Base-by-base conservation (phyloP, 2,888 invertebrate species). In the Pristionchus mayeri region DNA sequence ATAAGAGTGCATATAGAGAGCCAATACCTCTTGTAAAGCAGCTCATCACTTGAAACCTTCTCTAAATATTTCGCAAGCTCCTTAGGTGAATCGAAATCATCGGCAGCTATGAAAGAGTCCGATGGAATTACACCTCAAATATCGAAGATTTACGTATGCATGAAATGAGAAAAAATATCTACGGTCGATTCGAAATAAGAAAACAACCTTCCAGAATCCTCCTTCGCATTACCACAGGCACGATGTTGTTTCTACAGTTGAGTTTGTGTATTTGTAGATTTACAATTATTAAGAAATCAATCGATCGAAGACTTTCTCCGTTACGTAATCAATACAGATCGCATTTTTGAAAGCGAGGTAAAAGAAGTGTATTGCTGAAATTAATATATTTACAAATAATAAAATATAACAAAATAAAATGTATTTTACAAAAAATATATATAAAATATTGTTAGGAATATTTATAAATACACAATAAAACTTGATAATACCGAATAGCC, bases 281-380 rank as follows among this genome's bases (percentile, higher is more conserved):
- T 16, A 2, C 18, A 63, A 2, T 34, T 2, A 34, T 63, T 18
- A 34, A 18, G 18, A 63, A 30, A 18, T 16, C 21, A 63, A 37
- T 63, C 63, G 63, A 63, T 63, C 34, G 63, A 63, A 63, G 7
- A 63, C 13, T 63, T 63, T 63, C 34, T 63, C 63, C 18, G 63
- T 63, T 0, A 63, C 16, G 16, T 63, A 63, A 63, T 63, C 63
- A 18, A 34, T 63, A 34, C 63, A 63, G 16, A 63, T 18, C 7
- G 63, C 9, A 63, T 63, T 63, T 18, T 63, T 34, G 63, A 63
- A 63, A 6, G 63, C 63, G 34, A 63, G 34, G 34, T 63, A 63
- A 34, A 63, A 63, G 30, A 34, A 63, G 18, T 63, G 63, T 4
- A 34, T 34, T 18, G 30, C 63, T 63, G 30, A n/a, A 57, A 2